phyloP scores from a whole-genome alignment of 2,797 vertebrate species.

The Mormyrus proboscirostris region DNA sequence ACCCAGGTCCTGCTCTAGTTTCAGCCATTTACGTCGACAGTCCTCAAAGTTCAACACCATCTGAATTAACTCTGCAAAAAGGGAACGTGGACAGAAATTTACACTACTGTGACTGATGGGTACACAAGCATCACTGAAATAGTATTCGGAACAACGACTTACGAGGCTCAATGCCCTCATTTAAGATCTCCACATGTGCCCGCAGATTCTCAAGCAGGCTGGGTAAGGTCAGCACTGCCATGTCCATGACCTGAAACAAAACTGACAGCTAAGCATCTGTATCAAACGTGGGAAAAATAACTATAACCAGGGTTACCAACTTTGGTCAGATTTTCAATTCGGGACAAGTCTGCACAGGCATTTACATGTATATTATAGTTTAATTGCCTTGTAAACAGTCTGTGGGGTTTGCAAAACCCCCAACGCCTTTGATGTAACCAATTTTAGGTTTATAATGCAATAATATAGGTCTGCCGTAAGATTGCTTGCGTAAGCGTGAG shows the following conservation, averaged over 20 bases:
- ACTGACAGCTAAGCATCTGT: neutral
- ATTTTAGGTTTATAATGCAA: neutral
- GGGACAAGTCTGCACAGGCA: neutral
- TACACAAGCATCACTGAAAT: neutral
- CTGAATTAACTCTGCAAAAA: constrained; percentile 79
- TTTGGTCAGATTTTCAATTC: neutral
- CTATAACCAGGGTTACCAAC: neutral
- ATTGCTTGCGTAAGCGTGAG: neutral
- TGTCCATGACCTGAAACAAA: constrained; percentile 64
- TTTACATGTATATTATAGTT: neutral
- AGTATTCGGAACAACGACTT: constrained; percentile 52
- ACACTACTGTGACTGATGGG: neutral
- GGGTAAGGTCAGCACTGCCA: constrained; percentile 64
- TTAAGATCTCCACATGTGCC: constrained; percentile 74
- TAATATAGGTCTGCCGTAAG: neutral
- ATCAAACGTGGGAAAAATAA: neutral
- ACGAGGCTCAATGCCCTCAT: constrained; percentile 80
- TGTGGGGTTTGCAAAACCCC: neutral
- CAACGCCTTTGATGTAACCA: neutral
- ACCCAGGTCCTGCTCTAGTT: constrained; percentile 69
- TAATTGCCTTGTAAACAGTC: neutral
- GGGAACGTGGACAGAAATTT: neutral
- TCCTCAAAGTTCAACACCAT: constrained; percentile 85
- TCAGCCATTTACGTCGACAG: constrained; percentile 75
- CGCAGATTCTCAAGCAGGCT: constrained; percentile 72